Conservation (phyloP, 2,888 invertebrate genomes). For the Neelides folsomi region DNA sequence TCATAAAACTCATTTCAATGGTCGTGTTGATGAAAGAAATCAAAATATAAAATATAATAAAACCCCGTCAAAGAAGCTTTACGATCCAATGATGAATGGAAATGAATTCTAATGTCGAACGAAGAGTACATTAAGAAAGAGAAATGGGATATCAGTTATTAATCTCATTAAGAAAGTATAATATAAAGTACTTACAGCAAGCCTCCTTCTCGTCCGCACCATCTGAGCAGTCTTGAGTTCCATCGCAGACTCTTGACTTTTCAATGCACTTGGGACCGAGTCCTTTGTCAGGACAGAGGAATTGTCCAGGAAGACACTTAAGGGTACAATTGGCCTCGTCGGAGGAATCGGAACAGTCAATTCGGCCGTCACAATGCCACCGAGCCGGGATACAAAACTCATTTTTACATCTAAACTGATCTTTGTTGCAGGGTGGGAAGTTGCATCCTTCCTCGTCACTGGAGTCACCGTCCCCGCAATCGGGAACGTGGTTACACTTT, state of each 20-base stretch:
- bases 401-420: constrained; percentile 85
- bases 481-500: constrained; percentile 77
- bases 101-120: no score
- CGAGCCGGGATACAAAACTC: constrained; percentile 75
- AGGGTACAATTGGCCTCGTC: constrained; percentile 79
- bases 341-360: constrained; percentile 82
- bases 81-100: no score
- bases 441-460: constrained; percentile 64
- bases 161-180: background rate
- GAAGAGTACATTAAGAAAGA: no score
- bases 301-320: constrained; percentile 62
- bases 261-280: constrained; percentile 68
- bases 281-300: constrained; percentile 27
- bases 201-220: constrained; percentile 76
- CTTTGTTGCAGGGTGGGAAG: constrained; percentile 73
- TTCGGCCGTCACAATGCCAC: constrained; percentile 62
- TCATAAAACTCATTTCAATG: no score
- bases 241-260: constrained; percentile 75
- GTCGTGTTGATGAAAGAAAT: no score
- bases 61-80: no score
- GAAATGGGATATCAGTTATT: background rate
- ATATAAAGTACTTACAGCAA: constrained; percentile 57
- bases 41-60: no score
- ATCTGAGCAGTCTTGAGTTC: constrained; percentile 79
- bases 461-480: constrained; percentile 64